Conservation (phyloP, 2,113 vertebrate species). For the Ascaphus truei region DNA sequence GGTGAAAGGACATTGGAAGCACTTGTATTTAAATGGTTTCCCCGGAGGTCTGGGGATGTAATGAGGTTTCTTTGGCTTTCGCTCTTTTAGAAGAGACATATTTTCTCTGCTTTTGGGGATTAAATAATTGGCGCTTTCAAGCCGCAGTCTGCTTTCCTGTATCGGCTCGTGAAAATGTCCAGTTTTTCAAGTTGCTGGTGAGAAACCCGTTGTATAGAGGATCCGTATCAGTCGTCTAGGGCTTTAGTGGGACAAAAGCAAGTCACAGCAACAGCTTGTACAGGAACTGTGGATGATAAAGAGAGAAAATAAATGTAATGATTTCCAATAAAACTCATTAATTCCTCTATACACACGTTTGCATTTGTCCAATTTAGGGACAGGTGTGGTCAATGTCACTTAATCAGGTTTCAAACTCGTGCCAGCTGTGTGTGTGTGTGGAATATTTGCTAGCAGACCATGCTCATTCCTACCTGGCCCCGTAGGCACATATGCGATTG, state of each 20-base stretch:
- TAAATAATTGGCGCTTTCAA: conserved; percentile 23
- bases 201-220: conserved; percentile 1
- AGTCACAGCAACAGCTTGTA: neutral
- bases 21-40: conserved; percentile 97
- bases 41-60: conserved; percentile 94
- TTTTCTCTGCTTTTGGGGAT: conserved; percentile 33
- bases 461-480: no score
- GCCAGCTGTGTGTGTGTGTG: no score
- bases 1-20: conserved; percentile 97
- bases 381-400: no score
- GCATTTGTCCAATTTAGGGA: no score
- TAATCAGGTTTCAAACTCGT: no score
- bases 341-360: neutral
- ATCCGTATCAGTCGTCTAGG: neutral
- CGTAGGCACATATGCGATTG: no score
- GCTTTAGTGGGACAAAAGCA: neutral
- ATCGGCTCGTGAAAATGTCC: conserved; percentile 31
- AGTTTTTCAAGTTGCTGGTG: conserved; percentile 44
- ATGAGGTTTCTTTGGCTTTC: conserved; percentile 95
- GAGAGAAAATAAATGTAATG: conserved; percentile 36
- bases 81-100: conserved; percentile 82
- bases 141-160: conserved; percentile 20
- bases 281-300: conserved; percentile 51
- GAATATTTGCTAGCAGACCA: no score
- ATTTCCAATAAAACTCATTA: neutral